Base-by-base conservation (phyloP, 37 sponge, comb jelly and placozoan genomes). In the Crambe crambe region DNA sequence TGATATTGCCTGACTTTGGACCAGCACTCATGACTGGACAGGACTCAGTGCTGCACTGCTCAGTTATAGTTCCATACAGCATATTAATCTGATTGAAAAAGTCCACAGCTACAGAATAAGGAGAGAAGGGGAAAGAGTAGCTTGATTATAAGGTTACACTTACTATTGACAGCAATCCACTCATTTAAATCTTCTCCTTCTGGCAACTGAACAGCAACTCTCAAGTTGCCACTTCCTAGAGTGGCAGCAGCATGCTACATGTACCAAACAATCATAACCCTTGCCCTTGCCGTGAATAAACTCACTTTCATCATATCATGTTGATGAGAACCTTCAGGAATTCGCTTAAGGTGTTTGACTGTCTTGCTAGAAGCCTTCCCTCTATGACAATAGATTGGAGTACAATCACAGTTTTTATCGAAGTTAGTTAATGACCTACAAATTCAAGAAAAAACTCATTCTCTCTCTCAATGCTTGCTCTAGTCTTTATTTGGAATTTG, bases 71-170 rank as follows among this genome's bases (percentile, higher is more conserved):
- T 0, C 99, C 99, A 58, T 96, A 98, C 70, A 98, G 78, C 99
- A 98, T 98, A 82, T 98, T 96, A 68, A 98, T 98, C 87, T 98
- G 99, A 42, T 98, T 98, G 68, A 96, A 98, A 85, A 98, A 98
- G 80, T 98, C 99, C 25, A 98, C 97, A 72, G 99, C 97, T 97
- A 66, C 44, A 87, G 31, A 56, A 36, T 78, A 44, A 54, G 35
- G 29, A 75, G 30, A 63, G 29, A 38, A 6, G n/a, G n/a, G n/a
- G n/a, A n/a, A n/a, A n/a, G n/a, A n/a, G n/a, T n/a, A n/a, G n/a
- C n/a, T 54, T 20, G n/a, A n/a, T n/a, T n/a, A n/a, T n/a, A n/a
- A n/a, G n/a, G n/a, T n/a, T n/a, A n/a, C n/a, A 85, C 97, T 91
- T 44, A 97, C 97, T 98, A 68, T 98, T 96, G 56, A 98, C 99